phyloP scores from a whole-genome alignment of 2,797 vertebrate species.

The Myiothlypis chrysogaster region DNA sequence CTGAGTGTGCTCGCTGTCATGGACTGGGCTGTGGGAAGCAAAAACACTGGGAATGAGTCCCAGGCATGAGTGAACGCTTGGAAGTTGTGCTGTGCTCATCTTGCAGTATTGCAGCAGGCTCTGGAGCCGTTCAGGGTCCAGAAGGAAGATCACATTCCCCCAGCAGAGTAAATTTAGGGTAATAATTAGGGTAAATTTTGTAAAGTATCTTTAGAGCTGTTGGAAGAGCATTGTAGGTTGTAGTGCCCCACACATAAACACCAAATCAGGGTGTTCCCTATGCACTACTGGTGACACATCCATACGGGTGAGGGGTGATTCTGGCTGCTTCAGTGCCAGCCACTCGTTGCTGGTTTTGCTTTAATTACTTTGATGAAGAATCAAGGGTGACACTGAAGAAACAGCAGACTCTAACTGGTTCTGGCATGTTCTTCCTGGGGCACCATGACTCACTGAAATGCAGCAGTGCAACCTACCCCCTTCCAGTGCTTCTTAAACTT shows the following conservation, averaged over 20 bases:
- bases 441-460: background rate
- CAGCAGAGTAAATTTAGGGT: background rate
- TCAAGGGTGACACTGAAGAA: background rate
- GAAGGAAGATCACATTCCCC: background rate
- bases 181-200: background rate
- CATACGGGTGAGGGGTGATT: background rate
- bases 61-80: background rate
- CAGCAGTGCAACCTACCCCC: background rate
- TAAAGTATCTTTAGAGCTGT: background rate
- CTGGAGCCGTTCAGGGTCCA: background rate
- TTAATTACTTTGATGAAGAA: conserved; percentile 27
- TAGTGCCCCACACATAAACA: background rate
- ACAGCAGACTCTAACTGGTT: background rate
- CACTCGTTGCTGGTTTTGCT: background rate
- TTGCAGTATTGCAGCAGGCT: background rate
- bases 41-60: accelerated
- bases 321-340: background rate
- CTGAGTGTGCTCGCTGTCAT: background rate
- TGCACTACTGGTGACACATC: background rate
- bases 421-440: background rate
- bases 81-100: background rate
- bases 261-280: background rate
- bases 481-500: background rate
- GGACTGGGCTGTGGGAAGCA: background rate
- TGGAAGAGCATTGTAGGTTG: background rate